These are phyloP conservation scores for Spermophilus dauricus DNA, from an alignment of 2,113 vertebrate genomes.

Conservation along the genomic window DNA sequence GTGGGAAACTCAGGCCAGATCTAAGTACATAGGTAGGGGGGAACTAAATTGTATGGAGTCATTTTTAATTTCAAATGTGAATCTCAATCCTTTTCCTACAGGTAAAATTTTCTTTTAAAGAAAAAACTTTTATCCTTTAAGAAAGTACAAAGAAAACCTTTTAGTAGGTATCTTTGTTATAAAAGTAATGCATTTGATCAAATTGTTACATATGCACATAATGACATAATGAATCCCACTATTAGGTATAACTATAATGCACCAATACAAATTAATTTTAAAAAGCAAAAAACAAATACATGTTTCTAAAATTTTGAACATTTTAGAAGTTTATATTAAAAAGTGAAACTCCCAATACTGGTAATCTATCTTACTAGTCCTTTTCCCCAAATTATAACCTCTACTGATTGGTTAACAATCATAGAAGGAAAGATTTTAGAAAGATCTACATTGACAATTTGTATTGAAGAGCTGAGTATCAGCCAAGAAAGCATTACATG, in stretches of 20 bases:
- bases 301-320: not conserved
- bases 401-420: not conserved
- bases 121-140: slow-evolving; percentile 22
- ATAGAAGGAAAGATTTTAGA: not conserved
- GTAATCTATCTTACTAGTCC: not conserved
- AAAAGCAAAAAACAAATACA: not conserved
- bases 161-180: not conserved
- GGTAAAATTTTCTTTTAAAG: slow-evolving; percentile 23
- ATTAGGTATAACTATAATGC: too few species aligned
- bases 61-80: not conserved
- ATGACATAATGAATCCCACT: too few species aligned
- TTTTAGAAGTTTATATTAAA: slow-evolving; percentile 17
- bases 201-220: too few species aligned
- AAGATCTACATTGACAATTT: slow-evolving; percentile 15
- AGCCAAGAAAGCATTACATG: not conserved
- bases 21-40: not conserved
- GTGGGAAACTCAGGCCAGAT: not conserved
- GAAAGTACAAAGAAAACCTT: slow-evolving; percentile 16
- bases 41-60: not conserved
- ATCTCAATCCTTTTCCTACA: slow-evolving; percentile 37
- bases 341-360: not conserved
- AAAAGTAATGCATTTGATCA: not conserved
- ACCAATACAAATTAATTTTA: too few species aligned
- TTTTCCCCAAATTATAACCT: not conserved
- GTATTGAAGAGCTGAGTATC: not conserved